A percentile compares a stretch with the other conserved stretches of the same genome.
phyloP scores from a whole-genome alignment of 2,797 vertebrate species.

The Petrocephalus sullivani region DNA sequence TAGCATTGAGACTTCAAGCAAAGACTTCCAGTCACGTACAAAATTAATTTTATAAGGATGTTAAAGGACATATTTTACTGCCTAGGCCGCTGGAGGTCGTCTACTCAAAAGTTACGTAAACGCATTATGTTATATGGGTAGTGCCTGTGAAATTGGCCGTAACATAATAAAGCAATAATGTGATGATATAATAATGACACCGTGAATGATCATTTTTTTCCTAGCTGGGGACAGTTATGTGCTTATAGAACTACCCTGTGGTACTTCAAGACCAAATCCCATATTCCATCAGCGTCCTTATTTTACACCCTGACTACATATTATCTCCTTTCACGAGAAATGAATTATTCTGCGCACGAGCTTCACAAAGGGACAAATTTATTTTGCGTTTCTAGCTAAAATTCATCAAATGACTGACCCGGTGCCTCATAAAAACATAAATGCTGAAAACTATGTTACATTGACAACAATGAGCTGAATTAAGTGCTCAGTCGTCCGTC shows the following conservation, averaged over 20 bases:
- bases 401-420: not conserved
- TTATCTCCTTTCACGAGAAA: not conserved
- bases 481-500: not conserved
- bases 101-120: not conserved
- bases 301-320: not conserved
- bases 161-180: not conserved
- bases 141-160: not conserved
- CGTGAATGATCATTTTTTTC: not conserved
- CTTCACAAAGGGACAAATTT: not conserved
- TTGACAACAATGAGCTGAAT: not conserved
- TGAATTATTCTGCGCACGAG: not conserved
- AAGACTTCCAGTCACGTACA: not conserved
- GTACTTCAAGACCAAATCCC: not conserved
- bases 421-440: not conserved
- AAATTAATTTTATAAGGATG: not conserved
- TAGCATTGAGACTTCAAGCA: not conserved
- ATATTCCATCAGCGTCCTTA: not conserved
- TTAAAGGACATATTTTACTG: not conserved
- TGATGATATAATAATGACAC: not conserved
- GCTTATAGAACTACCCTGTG: not conserved
- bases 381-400: conserved; percentile 5
- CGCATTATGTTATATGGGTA: not conserved
- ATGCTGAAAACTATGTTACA: not conserved
- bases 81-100: not conserved
- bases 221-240: not conserved